Evolutionary conservation across 2,797 vertebrate genomes (phyloP), one percentile per base, ranked within the genome.

Genomic region (Lindbergichthys nudifrons): DNA sequence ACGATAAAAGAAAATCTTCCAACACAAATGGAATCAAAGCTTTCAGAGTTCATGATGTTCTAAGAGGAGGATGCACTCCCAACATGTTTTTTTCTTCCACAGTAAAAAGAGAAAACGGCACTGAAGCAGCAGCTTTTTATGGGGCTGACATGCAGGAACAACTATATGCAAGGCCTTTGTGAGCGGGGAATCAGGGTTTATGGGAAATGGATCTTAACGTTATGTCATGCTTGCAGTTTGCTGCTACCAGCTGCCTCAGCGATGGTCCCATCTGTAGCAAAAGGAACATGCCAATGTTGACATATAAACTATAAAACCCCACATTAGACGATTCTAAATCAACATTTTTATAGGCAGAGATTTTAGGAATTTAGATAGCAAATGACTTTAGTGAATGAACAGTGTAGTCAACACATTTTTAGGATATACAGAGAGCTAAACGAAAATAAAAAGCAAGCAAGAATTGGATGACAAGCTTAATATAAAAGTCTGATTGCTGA

Each of bases 11-110:
- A 19, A 19, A 50, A 52, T 65, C 52, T 62, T 46, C 18, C 16
- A 23, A 39, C 30, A 61, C 9, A 74, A 70, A 60, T 26, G 13
- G 26, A 67, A 30, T 63, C 54, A 58, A 65, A 77, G 60, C 50
- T 72, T 75, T 53, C 15, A 56, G 51, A 54, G 30, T 64, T 61
- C 21, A 23, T 15, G 5, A 30, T 18, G 4, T 48, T 63, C 54
- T 30, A n/a, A 39, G 58, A 73, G 15, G 32, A 42, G 47, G 48
- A 47, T 58, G 69, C 42, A 15, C 62, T 15, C 42, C 42, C 21
- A 47, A 26, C 4, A 0, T 14, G 3, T 53, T 46, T 68, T 54
- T 73, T 59, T 36, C 3, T 50, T 18, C 32, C 13, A 58, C 18
- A 48, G 54, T 48, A 36, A 54, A 60, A 21, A 39, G 7, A 58